Base-by-base conservation (phyloP, 2,113 vertebrate species). In the Pseudorhombus dupliciocellatus region DNA sequence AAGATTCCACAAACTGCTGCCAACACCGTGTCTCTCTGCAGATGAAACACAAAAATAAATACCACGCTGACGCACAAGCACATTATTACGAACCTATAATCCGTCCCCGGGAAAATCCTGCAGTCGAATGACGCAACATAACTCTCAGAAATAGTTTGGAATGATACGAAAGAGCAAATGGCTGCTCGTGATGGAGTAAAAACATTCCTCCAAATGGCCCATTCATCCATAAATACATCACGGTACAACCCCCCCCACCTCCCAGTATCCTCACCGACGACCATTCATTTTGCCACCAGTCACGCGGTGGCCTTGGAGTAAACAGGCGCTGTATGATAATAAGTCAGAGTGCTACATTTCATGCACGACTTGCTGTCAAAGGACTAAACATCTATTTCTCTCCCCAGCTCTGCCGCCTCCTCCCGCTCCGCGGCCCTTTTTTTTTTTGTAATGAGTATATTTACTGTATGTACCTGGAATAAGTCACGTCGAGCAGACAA, bases 351-450 rank as follows among this genome's bases (percentile, higher is more conserved):
- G 68, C 68, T 79, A 77, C 77, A 89, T 90, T 92, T 89, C 88
- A 87, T 63, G 63, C 74, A 79, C 79, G 85, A 81, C 84, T 72
- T 83, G 70, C 84, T 86, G 88, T 89, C 85, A 89, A 81, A 84
- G 74, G 57, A 59, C 60, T 65, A 53, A 73, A 75, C 66, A 86
- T 84, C 74, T 63, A 83, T 84, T 73, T 83, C 64, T 73, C 9
- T 60, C 21, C 24, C 64, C 68, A 28, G 67, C 42, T 30, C 30
- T 42, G 15, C 28, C n/a, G 31, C 52, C 80, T 30, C 68, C 51
- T 56, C 56, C 66, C 24, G 24, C 44, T 62, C 71, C 6, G 24
- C 75, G 9, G 26, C 25, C 54, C 20, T 30, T 26, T 30, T 30
- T 26, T 44, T 55, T 78, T 60, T 12, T 54, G 24, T 28, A 73